Conservation (phyloP, 2,888 invertebrate species). For the Coremacera marginata region DNA sequence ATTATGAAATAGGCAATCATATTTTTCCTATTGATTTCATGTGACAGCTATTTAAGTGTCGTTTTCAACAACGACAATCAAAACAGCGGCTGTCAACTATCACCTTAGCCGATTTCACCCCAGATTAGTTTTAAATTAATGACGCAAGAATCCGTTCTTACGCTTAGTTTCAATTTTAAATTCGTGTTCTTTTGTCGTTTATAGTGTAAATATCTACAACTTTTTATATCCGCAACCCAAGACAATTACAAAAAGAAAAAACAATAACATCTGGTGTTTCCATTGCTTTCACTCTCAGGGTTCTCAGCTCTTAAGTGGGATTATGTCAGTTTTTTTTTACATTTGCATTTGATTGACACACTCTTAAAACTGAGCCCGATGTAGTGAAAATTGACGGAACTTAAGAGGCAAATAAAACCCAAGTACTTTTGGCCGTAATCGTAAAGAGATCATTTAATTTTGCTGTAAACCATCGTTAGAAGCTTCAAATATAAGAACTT, state of each 20-base stretch:
- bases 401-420: conserved; percentile 8
- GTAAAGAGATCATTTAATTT: conserved; percentile 1
- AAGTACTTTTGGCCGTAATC: conserved; percentile 20
- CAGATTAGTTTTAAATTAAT: conserved; percentile 20
- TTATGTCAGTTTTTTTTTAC: conserved; percentile 66
- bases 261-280: conserved; percentile 27
- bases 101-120: too few species aligned
- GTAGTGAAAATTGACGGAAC: neutral
- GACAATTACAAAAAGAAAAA: neutral
- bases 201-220: too few species aligned
- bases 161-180: conserved; percentile 2
- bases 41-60: too few species aligned
- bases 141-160: too few species aligned
- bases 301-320: conserved; percentile 62
- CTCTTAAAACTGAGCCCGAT: neutral
- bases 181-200: neutral
- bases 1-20: too few species aligned
- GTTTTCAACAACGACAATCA: too few species aligned
- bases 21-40: too few species aligned
- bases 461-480: neutral
- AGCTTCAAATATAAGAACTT: too few species aligned
- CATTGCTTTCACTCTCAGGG: conserved; percentile 61
- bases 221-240: neutral
- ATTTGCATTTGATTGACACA: conserved; percentile 66
- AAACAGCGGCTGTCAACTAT: too few species aligned